phyloP scores from a whole-genome alignment of 2,888 invertebrate species.

The Aromia moschata region DNA sequence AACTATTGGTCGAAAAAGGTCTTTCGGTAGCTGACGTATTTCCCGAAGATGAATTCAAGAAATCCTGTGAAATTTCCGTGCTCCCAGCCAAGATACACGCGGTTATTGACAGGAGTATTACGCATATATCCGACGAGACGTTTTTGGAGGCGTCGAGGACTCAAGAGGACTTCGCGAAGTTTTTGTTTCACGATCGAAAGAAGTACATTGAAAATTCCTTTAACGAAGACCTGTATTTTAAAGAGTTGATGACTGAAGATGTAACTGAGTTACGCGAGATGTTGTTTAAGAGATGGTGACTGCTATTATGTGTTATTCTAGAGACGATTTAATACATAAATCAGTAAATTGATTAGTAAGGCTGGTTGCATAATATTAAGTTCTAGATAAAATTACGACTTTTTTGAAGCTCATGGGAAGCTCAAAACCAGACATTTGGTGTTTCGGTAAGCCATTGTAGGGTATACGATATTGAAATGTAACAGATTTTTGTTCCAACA shows the following conservation, averaged over 20 bases:
- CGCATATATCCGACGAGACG: constrained; percentile 45
- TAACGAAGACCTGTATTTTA: constrained; percentile 39
- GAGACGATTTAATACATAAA: too few species aligned
- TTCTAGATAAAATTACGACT: too few species aligned
- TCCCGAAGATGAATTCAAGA: constrained; percentile 39
- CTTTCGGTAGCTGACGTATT: constrained; percentile 36
- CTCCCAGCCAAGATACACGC: constrained; percentile 45
- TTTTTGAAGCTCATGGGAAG: too few species aligned
- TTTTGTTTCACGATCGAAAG: constrained; percentile 50
- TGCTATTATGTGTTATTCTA: too few species aligned
- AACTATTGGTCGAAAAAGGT: constrained; percentile 34
- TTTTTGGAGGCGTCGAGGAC: constrained; percentile 33
- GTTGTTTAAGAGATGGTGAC: constrained; percentile 26
- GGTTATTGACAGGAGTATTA: constrained; percentile 47
- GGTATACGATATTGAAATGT: too few species aligned
- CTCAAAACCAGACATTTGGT: too few species aligned
- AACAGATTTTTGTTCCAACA: too few species aligned
- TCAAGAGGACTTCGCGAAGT: constrained; percentile 45
- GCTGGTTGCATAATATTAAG: too few species aligned
- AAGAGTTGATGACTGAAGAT: constrained; percentile 52
- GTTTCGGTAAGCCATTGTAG: too few species aligned
- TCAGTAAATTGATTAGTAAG: background rate
- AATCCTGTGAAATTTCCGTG: constrained; percentile 38
- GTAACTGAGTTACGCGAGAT: constrained; percentile 50
- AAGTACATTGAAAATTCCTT: constrained; percentile 44